Base-by-base conservation (phyloP, 1,140 invertebrate genomes). In the Nixonia krombeini region DNA sequence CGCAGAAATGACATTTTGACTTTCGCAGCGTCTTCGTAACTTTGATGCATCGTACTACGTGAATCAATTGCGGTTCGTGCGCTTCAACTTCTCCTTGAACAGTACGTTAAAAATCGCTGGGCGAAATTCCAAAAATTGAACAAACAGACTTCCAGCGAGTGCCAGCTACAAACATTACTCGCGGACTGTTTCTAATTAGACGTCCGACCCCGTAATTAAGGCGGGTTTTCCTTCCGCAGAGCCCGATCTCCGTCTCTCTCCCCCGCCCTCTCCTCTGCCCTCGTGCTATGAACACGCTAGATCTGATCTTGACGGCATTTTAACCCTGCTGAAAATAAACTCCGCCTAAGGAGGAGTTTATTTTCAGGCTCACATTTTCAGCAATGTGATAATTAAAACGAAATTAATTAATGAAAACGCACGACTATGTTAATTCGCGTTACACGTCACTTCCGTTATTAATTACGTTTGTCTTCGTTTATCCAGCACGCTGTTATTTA, bases 141-240 rank as follows among this genome's bases (percentile, higher is more conserved):
- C 49, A 68, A 67, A 73, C 53, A 67, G 42, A 58, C 53, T 58
- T 50, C 28, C 58, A 68, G 55, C 50, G 12, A 28, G 57, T 59
- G 62, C 41, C 62, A 73, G 51, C 57, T 59, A 35, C 56, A 65
- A 68, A 45, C 65, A 59, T 66, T 59, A 65, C 57, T 72, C 57
- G 51, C 59, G 56, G 65, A 66, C 64, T 62, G 63, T 62, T 72
- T 70, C 55, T 74, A 74, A 74, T 74, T 74, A 74, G 72, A 74
- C 69, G 69, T 67, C 72, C 55, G 52, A 72, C 53, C 62, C 70
- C 59, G 65, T 72, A 72, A 72, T 72, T 74, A 74, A 74, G 66
- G 67, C 66, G 58, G 72, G 70, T 67, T 74, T 70, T 72, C 64
- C 69, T 72, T 72, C 62, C 56, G 53, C 63, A 61, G 44, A 57